phyloP scores from a whole-genome alignment of 2,113 vertebrate genomes.

The Benitochromis conjunctus region DNA sequence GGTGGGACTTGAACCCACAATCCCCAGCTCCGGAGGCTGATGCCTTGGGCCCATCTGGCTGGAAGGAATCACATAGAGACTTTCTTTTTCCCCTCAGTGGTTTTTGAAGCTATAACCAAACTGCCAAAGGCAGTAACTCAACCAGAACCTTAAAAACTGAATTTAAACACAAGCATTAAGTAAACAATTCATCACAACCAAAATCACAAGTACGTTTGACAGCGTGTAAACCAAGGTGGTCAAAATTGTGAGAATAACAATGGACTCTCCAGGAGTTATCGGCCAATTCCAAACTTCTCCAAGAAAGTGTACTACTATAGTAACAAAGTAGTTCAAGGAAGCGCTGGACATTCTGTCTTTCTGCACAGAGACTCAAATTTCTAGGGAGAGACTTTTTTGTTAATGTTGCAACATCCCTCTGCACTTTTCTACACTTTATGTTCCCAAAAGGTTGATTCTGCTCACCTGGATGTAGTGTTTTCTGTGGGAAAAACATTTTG shows the following conservation, averaged over 20 bases:
- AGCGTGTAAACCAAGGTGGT: not conserved
- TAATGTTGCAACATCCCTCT: not conserved
- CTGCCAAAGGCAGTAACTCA: not conserved
- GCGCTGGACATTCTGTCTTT: not conserved
- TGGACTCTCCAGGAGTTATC: not conserved
- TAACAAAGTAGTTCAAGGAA: not conserved
- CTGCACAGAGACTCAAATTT: not conserved
- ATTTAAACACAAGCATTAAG: not conserved
- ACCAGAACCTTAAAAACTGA: not conserved
- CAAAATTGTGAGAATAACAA: not conserved
- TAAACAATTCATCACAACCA: not conserved
- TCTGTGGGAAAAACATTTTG: not conserved
- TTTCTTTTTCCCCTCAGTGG: rapidly evolving
- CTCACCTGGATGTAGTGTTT: not conserved
- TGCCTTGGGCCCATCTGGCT: rapidly evolving
- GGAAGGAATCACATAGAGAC: rapidly evolving
- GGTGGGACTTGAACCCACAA: not conserved
- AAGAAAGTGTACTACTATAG: not conserved
- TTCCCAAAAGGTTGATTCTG: rapidly evolving
- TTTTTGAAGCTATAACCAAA: not conserved
- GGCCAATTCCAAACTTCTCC: not conserved
- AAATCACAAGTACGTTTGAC: not conserved
- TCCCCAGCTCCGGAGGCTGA: rapidly evolving
- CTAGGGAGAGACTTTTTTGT: not conserved
- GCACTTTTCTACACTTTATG: not conserved